Evolutionary conservation across 2,113 vertebrate species (phyloP).

Genomic region (Tor tambroides): DNA sequence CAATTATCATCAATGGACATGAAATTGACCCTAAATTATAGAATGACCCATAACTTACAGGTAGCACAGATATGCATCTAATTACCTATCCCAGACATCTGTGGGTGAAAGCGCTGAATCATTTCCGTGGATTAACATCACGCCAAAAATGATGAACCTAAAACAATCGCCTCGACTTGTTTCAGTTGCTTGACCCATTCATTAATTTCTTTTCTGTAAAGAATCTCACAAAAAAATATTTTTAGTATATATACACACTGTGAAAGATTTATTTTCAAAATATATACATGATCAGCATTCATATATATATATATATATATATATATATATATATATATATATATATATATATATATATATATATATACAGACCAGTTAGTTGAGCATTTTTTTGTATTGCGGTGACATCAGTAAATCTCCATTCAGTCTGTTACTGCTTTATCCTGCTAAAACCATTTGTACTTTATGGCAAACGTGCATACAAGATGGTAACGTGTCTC

Average conservation of each 20-base stretch:
- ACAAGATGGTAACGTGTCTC: neutral
- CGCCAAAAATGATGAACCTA: neutral
- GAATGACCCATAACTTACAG: neutral
- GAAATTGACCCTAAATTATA: too few relatives aligned
- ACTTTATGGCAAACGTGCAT: constrained; percentile 3
- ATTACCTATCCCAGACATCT: neutral
- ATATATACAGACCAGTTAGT: neutral
- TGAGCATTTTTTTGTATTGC: neutral
- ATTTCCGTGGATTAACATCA: neutral
- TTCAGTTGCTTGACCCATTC: neutral
- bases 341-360: too few relatives aligned
- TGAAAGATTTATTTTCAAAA: constrained; percentile 14
- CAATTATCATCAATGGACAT: too few relatives aligned
- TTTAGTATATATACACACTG: constrained; percentile 16
- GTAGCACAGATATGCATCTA: neutral
- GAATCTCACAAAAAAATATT: neutral
- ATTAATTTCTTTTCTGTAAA: neutral
- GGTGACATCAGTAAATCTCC: neutral
- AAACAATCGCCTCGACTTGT: neutral
- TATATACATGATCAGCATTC: constrained; percentile 12
- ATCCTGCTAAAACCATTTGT: neutral
- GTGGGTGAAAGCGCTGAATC: neutral
- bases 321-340: too few relatives aligned
- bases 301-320: too few relatives aligned
- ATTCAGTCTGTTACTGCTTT: neutral